Conservation (phyloP, 1,140 invertebrate species). For the Hestina assimilis region DNA sequence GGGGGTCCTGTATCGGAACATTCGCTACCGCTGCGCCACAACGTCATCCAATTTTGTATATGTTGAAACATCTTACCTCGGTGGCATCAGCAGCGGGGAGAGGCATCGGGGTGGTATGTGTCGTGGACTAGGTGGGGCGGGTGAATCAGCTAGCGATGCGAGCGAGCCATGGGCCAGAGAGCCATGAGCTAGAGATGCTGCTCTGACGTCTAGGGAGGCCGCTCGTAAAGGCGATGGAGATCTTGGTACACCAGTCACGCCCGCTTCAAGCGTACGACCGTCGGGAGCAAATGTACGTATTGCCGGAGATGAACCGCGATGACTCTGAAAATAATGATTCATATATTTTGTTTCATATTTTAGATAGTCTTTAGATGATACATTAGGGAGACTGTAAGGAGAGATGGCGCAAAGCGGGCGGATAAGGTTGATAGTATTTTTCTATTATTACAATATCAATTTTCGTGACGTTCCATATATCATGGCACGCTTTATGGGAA, state of each 20-base stretch:
- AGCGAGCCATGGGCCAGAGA: constrained; percentile 80
- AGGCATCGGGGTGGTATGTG: constrained; percentile 80
- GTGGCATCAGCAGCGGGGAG: constrained; percentile 85
- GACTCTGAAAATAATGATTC: constrained; percentile 79
- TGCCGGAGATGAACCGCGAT: constrained; percentile 88
- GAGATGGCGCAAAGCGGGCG: too few relatives aligned
- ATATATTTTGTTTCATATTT: not conserved
- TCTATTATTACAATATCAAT: too few relatives aligned
- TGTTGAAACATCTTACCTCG: constrained; percentile 54
- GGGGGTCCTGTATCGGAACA: too few relatives aligned
- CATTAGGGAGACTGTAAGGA: not conserved
- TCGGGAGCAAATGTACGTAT: constrained; percentile 88
- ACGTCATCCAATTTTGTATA: too few relatives aligned
- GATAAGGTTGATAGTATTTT: too few relatives aligned
- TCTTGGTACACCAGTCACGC: constrained; percentile 80
- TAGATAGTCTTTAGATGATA: not conserved
- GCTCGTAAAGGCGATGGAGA: constrained; percentile 87
- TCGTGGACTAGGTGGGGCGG: constrained; percentile 74
- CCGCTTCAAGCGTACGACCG: constrained; percentile 82
- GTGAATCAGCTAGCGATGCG: constrained; percentile 77
- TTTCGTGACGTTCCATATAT: too few relatives aligned
- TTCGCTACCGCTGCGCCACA: too few relatives aligned
- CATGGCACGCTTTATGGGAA: too few relatives aligned
- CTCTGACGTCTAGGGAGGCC: constrained; percentile 85
- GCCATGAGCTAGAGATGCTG: constrained; percentile 79